phyloP scores from a whole-genome alignment of 2,113 vertebrate genomes.

The Psettodes erumei region DNA sequence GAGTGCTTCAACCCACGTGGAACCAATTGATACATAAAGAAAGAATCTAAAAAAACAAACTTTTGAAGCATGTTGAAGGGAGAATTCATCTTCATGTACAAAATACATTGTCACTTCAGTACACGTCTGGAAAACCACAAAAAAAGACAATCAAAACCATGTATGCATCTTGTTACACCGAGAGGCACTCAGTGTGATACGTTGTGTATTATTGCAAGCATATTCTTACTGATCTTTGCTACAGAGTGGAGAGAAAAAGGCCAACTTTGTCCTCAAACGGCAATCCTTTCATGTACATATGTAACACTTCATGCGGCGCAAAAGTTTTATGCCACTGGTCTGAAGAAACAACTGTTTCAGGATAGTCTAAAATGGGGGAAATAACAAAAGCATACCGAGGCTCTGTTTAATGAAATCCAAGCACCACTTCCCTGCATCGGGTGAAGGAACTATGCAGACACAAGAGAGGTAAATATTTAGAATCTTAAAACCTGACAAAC shows the following conservation, averaged over 20 bases:
- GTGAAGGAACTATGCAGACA: conserved; percentile 74
- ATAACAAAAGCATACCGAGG: conserved; percentile 66
- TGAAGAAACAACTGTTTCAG: conserved; percentile 54
- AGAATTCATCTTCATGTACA: conserved; percentile 79
- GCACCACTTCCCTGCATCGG: conserved; percentile 68
- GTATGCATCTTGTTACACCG: conserved; percentile 83
- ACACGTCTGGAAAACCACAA: conserved; percentile 73
- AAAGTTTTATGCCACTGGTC: conserved; percentile 58
- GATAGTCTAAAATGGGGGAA: conserved; percentile 62
- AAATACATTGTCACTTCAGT: conserved; percentile 82
- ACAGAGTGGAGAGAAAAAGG: conserved; percentile 80
- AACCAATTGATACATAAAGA: conserved; percentile 69
- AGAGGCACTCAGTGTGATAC: conserved; percentile 84
- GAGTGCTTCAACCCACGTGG: conserved; percentile 66
- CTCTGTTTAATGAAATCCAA: conserved; percentile 59
- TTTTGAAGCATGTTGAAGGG: conserved; percentile 66
- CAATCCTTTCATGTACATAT: conserved; percentile 74
- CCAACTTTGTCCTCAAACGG: conserved; percentile 71
- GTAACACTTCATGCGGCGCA: conserved; percentile 75
- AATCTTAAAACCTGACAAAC: conserved; percentile 77
- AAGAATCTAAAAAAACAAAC: conserved; percentile 55
- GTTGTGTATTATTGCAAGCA: conserved; percentile 84
- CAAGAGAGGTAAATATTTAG: conserved; percentile 74
- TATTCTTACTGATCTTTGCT: conserved; percentile 83
- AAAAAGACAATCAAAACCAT: conserved; percentile 78